Percentiles rank a stretch among this genome's conserved stretches.
Conservation (phyloP, 2,797 vertebrate species). For the Lycodopsis pacificus region DNA sequence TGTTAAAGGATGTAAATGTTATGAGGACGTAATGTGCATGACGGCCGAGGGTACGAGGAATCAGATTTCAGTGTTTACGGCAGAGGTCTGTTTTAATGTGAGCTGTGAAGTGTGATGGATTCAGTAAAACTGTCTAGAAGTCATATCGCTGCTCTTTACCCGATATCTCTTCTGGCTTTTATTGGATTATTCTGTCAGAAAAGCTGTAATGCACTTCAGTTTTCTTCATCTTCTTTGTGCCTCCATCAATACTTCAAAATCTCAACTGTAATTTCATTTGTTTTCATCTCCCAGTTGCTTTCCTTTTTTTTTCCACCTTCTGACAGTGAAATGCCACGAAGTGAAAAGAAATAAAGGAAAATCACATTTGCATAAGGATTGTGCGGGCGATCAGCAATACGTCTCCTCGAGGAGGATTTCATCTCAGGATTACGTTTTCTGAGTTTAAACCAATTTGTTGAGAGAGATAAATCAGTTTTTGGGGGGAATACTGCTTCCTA, state of each 20-base stretch:
- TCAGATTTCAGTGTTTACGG: conserved; percentile 29
- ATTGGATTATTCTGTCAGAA: conserved; percentile 37
- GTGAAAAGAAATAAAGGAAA: not conserved
- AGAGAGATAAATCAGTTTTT: not conserved
- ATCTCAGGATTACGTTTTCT: not conserved
- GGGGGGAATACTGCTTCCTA: not conserved
- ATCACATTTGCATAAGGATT: not conserved
- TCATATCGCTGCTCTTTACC: conserved; percentile 28
- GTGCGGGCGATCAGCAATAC: too few species aligned
- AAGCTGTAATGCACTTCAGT: conserved; percentile 15
- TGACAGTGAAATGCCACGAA: not conserved
- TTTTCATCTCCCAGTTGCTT: conserved; percentile 19
- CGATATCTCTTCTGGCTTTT: conserved; percentile 27
- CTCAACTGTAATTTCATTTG: not conserved
- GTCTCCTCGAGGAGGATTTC: not conserved
- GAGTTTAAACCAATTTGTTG: not conserved
- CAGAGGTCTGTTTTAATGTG: conserved; percentile 27
- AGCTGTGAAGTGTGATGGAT: conserved; percentile 30
- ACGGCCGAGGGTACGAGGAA: conserved; percentile 40
- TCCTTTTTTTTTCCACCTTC: not conserved
- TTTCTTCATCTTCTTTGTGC: conserved; percentile 25
- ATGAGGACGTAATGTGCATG: conserved; percentile 46
- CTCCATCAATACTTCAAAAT: conserved; percentile 1
- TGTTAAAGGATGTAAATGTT: conserved; percentile 63
- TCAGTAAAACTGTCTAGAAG: conserved; percentile 29